A percentile compares a stretch with the other conserved stretches of the same genome.
Conservation (phyloP, 1,140 invertebrate species). For the Drosophila mayri region DNA sequence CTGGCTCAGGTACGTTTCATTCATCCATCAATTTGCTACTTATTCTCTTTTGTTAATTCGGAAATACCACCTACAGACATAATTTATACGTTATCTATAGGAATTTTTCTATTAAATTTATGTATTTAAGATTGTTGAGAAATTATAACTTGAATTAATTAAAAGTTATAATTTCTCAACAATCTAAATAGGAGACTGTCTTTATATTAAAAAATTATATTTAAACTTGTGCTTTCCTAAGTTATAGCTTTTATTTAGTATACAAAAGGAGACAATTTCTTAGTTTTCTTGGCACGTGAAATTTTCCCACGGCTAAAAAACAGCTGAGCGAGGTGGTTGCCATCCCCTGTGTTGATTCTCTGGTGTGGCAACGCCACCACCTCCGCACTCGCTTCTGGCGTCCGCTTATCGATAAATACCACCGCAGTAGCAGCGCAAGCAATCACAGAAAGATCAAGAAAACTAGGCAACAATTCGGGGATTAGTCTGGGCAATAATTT, state of each 20-base stretch:
- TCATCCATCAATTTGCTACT: neutral
- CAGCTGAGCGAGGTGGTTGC: constrained; percentile 8
- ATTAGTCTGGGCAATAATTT: constrained; percentile 2
- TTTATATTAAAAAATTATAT: too few relatives aligned
- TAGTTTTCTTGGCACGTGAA: constrained; percentile 1
- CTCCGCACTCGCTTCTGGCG: neutral
- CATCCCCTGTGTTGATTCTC: neutral
- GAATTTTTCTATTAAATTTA: too few relatives aligned
- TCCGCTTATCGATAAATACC: constrained; percentile 35
- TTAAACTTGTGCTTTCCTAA: too few relatives aligned
- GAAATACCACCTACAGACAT: neutral
- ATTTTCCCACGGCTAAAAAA: neutral
- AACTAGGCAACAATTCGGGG: neutral
- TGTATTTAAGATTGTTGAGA: too few relatives aligned
- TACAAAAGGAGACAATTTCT: neutral
- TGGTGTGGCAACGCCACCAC: constrained; percentile 22
- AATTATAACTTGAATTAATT: too few relatives aligned
- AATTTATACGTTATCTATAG: too few relatives aligned
- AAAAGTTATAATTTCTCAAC: too few relatives aligned
- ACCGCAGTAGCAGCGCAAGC: neutral
- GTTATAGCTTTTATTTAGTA: neutral
- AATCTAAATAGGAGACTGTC: too few relatives aligned
- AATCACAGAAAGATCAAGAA: constrained; percentile 1
- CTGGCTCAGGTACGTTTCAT: constrained; percentile 90
- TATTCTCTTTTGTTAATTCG: neutral